Conservation (phyloP, 1,140 invertebrate species). For the Diachasmimorpha longicaudata region DNA sequence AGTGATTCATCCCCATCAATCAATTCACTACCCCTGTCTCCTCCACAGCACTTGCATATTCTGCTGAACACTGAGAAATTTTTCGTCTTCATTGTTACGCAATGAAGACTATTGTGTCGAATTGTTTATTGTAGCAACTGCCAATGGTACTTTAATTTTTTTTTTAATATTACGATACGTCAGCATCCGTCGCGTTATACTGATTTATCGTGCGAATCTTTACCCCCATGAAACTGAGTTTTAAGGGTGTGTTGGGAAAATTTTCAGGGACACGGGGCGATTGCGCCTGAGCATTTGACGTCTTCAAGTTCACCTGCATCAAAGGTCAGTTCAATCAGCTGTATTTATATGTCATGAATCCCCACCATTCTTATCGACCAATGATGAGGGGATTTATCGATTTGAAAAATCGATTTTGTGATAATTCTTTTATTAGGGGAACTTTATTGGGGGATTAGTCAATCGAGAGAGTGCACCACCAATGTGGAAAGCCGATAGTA, state of each 20-base stretch:
- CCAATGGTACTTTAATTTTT: not conserved
- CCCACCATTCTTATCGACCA: not conserved
- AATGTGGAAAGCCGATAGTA: no score
- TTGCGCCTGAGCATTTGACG: not conserved
- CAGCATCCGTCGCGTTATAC: no score
- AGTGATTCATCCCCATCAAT: conserved; percentile 19
- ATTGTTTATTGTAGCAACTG: not conserved
- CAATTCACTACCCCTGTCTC: conserved; percentile 10
- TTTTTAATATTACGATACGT: not conserved
- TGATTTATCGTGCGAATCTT: no score
- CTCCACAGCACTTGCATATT: conserved; percentile 42
- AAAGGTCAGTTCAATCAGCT: not conserved
- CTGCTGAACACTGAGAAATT: conserved; percentile 41
- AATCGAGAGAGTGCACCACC: no score
- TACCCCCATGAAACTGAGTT: no score
- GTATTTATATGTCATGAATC: not conserved
- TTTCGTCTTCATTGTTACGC: conserved; percentile 38
- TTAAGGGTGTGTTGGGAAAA: no score
- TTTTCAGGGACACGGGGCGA: no score
- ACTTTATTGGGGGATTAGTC: not conserved
- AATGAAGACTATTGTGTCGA: not conserved
- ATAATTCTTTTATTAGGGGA: not conserved
- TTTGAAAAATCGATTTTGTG: not conserved
- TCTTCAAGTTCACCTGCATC: not conserved
- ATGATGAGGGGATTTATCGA: not conserved